Base-by-base conservation (phyloP, 2,888 invertebrate genomes). In the Lydus trimaculatus region DNA sequence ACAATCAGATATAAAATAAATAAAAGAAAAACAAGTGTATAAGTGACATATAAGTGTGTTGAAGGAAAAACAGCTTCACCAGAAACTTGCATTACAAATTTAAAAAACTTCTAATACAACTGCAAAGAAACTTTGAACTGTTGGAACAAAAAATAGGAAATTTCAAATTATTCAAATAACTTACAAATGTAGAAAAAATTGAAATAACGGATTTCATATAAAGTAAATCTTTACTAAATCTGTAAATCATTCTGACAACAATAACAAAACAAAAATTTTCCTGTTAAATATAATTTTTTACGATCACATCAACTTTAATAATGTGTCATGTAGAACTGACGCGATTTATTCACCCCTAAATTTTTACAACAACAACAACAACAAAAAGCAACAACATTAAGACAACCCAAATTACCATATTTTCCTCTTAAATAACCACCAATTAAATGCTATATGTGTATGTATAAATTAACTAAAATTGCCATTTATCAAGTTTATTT, bases 301-400 rank as follows among this genome's bases (percentile, higher is more conserved):
- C 43, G 58, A 62, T 36, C 36, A 56, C 56, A 61, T 61, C 52
- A 61, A 48, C 61, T 33, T 31, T 58, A 66, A 66, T 66, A 62
- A 66, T 62, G 39, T 66, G 52, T 62, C 52, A 39, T 60, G 23
- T 64, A 48, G 20, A 61, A 33, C 17, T 61, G 31, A 33, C 23
- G 62, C 58, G 60, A 58, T 67, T 63, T 48, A 62, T 58, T 15
- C 39, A 39, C 39, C 39, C 39, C 33, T 31, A 66, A 63, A 67
- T 39, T 63, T 63, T n/a, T n/a, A n/a, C n/a, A 31, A 17, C 17
- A 11, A 1, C 6, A 43, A 43, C n/a, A 43, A n/a, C n/a, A 43
- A 43, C 4, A 17, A 11, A 48, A 23, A 20, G n/a, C n/a, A n/a
- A n/a, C n/a, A 20, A 48, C 2, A 48, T 17, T 43, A 17, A 43